Evolutionary conservation across 2,113 vertebrate genomes (phyloP).

Genomic region (Bungarus multicinctus): DNA sequence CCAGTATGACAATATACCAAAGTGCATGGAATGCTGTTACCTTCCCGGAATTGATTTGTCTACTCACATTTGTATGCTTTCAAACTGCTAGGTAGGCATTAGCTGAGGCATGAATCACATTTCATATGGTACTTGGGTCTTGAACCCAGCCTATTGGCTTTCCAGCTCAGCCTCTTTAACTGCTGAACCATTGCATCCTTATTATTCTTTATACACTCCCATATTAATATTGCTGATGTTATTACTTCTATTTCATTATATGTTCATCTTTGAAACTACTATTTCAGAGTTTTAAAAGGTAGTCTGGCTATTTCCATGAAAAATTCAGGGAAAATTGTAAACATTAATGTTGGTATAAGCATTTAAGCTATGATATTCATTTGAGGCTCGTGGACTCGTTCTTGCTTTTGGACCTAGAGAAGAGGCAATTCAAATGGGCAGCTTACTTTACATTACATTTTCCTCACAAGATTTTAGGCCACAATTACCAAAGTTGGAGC

Average conservation of each 20-base stretch:
- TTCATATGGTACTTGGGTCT: neutral
- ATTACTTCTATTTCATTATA: neutral
- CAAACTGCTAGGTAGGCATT: neutral
- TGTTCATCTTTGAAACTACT: neutral
- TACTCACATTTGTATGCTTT: neutral
- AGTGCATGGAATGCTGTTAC: neutral
- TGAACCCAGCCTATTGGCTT: neutral
- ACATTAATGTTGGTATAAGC: neutral
- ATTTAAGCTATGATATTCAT: neutral
- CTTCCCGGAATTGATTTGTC: neutral
- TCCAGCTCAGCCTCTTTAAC: neutral
- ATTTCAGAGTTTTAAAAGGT: neutral
- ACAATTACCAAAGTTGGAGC: neutral
- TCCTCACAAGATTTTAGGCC: neutral
- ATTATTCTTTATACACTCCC: too few relatives aligned
- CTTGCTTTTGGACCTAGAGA: neutral
- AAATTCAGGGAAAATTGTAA: neutral
- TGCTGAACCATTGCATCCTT: neutral
- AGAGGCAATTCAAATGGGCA: neutral
- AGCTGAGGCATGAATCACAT: neutral
- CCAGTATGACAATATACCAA: neutral
- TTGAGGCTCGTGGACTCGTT: neutral
- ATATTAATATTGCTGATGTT: neutral
- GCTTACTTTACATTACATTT: neutral
- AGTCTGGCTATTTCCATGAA: neutral